Percentiles rank a stretch among this genome's conserved stretches.
Evolutionary conservation across 2,113 vertebrate species (phyloP).

Genomic region (Thinocorus orbignyianus): DNA sequence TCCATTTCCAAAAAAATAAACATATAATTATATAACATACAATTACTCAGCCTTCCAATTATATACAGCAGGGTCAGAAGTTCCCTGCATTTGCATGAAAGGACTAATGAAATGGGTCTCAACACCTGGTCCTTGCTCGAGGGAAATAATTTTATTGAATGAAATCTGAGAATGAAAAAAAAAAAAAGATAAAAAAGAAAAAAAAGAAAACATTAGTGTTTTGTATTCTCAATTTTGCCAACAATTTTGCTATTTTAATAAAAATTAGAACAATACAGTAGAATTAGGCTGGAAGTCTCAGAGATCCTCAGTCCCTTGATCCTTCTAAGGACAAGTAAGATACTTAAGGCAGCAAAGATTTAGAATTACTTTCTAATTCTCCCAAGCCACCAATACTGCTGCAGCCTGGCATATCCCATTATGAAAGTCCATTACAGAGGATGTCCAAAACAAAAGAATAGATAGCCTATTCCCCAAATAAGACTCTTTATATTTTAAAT

Average conservation of each 20-base stretch:
- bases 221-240: not conserved
- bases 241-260: not conserved
- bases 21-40: conserved; percentile 50
- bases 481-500: not conserved
- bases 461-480: not conserved
- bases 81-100: conserved; percentile 36
- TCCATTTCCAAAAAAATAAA: conserved; percentile 40
- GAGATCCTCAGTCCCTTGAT: not conserved
- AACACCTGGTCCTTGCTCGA: conserved; percentile 16
- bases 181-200: not conserved
- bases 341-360: not conserved
- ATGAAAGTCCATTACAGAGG: not conserved
- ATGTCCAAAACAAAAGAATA: not conserved
- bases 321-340: not conserved
- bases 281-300: not conserved
- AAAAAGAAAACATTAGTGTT: not conserved
- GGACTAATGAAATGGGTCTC: conserved; percentile 50
- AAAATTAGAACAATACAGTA: not conserved
- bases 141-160: conserved; percentile 45
- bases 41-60: conserved; percentile 61
- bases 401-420: not conserved
- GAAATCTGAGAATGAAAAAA: not conserved
- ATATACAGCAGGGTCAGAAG: conserved; percentile 2
- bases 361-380: not conserved
- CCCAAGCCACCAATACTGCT: not conserved